Conservation (phyloP, 37 sponge, comb jelly and placozoan genomes). For the Cliona cf. orientalis region DNA sequence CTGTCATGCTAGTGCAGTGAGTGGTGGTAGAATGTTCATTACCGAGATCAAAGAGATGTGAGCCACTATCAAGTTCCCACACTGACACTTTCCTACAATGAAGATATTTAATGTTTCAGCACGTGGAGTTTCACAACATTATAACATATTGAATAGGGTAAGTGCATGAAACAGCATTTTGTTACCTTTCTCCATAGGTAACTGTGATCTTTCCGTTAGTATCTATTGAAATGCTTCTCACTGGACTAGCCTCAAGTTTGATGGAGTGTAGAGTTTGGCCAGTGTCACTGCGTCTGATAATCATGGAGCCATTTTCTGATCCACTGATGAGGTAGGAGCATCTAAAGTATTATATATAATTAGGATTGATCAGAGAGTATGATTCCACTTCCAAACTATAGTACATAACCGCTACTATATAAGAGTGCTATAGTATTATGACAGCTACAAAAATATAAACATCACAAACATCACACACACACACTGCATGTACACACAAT, state of each 20-base stretch:
- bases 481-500: background rate
- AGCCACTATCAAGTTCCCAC: constrained; percentile 36
- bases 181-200: background rate
- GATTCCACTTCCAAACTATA: too few species aligned
- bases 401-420: too few species aligned
- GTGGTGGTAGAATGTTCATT: background rate
- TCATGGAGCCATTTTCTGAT: background rate
- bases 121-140: background rate
- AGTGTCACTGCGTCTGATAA: background rate
- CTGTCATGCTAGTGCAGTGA: background rate
- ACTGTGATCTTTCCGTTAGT: background rate
- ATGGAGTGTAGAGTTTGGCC: background rate
- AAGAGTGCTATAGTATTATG: background rate
- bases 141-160: background rate
- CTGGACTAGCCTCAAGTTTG: background rate
- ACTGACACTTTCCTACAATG: constrained; percentile 31
- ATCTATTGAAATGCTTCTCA: background rate
- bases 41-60: constrained; percentile 27
- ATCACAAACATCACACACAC: background rate
- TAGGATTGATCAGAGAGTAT: background rate
- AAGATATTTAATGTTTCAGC: background rate
- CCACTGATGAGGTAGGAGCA: background rate
- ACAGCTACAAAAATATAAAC: background rate
- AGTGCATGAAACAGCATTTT: background rate
- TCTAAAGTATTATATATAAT: background rate